Base-by-base conservation (phyloP, 2,797 vertebrate species). In the Antennarius maculatus region DNA sequence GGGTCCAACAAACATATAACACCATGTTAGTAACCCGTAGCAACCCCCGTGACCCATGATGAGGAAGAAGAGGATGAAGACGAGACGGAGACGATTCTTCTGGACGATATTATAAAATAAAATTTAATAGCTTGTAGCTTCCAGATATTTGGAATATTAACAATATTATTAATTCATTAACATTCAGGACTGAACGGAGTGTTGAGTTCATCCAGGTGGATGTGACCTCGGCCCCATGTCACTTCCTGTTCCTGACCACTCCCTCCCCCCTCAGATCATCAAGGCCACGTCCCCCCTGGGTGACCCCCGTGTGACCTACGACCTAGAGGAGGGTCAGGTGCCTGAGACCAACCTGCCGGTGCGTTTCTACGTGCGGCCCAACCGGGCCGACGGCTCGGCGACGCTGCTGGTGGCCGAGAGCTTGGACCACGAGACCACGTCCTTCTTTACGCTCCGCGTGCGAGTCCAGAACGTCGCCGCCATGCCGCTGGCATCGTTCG, bases 331-430 rank as follows among this genome's bases (percentile, higher is more conserved):
- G 74, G 96, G 96, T 41, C 95, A 95, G 80, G 92, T 96, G 39
- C 94, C 95, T 4, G 95, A 95, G 89, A 94, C 95, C 63, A 96
- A 96, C 92, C 94, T 95, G 93, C 95, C 96, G 3, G 93, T 96
- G 57, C 92, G 91, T 15, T 97, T 96, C 92, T 97, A 96, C 89
- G 88, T 97, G 80, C 96, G 94, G 69, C 93, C 95, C 13, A 96
- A 96, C 89, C 91, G 95, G 52, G 89, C 84, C 0, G 94, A 96
- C 57, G 91, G 95, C 64, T 96, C 95, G 1, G 95, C 95, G 3
- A 94, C 95, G 54, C 92, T 97, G 80, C 88, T 96, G 77, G 92
- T 97, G 57, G 94, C 95, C 0, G 95, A 97, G 81, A 94, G 94
- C 29, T 93, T 96, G 73, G 95, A 97, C 90, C 95, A 93, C 53